Conservation (phyloP, 2,797 vertebrate species). For the Aplochiton taeniatus region DNA sequence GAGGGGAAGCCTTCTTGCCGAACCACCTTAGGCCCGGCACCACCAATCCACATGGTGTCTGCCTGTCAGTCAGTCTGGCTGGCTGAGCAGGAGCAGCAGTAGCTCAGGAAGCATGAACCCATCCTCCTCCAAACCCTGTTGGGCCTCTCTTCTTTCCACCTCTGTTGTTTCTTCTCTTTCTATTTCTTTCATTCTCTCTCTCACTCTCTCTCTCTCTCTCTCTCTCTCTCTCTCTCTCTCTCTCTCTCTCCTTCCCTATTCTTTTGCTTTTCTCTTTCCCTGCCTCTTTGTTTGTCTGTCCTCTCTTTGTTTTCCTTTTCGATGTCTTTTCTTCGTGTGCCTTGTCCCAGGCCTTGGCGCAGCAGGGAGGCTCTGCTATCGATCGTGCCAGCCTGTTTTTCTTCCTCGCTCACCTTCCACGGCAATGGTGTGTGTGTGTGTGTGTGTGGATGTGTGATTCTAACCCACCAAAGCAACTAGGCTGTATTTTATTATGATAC, state of each 20-base stretch:
- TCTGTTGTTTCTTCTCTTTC: constrained; percentile 26
- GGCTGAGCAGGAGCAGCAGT: too few species aligned
- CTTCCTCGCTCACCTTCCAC: constrained; percentile 24
- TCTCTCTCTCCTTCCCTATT: too few species aligned
- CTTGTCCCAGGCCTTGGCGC: constrained; percentile 41
- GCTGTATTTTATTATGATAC: too few species aligned
- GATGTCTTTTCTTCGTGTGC: constrained; percentile 32
- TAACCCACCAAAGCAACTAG: too few species aligned
- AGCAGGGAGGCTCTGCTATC: constrained; percentile 53
- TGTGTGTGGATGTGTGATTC: background rate
- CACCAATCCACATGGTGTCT: too few species aligned
- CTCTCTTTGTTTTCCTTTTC: constrained; percentile 37
- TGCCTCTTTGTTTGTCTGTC: constrained; percentile 30
- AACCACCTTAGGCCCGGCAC: too few species aligned
- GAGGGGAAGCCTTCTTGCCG: too few species aligned
- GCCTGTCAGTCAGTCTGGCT: too few species aligned
- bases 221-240: constrained; percentile 6
- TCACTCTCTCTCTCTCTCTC: constrained; percentile 30
- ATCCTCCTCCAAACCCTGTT: too few species aligned
- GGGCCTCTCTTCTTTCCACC: constrained; percentile 27
- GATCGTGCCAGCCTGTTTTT: constrained; percentile 45
- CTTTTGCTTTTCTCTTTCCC: constrained; percentile 18
- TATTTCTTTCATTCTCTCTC: constrained; percentile 42
- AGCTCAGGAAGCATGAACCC: too few species aligned
- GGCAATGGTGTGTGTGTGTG: constrained; percentile 34